Conservation (phyloP, 2,797 vertebrate species). For the Notolepis coatsorum region DNA sequence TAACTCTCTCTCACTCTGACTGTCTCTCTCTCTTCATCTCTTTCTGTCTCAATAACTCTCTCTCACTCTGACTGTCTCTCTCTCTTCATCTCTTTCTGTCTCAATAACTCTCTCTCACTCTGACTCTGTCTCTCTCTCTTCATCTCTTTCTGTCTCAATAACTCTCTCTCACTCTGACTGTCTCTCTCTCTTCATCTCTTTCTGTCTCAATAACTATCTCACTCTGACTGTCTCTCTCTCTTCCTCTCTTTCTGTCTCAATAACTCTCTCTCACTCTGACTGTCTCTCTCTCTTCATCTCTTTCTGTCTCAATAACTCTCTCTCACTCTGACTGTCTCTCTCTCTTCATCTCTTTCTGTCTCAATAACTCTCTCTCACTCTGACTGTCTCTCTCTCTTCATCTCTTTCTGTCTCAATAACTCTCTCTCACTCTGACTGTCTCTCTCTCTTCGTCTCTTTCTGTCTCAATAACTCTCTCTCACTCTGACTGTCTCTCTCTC, state of each 20-base stretch:
- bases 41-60: conserved; percentile 26
- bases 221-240: too few species aligned
- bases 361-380: too few species aligned
- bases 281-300: conserved; percentile 16
- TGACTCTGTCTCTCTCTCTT: conserved; percentile 11
- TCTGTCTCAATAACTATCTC: too few species aligned
- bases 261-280: not conserved
- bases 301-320: not conserved
- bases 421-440: not conserved
- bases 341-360: conserved; percentile 1
- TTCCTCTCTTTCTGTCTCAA: too few species aligned
- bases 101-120: not conserved
- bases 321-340: not conserved
- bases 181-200: not conserved
- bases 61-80: too few species aligned
- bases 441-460: conserved; percentile 14
- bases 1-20: not conserved
- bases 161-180: not conserved
- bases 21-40: not conserved
- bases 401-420: too few species aligned
- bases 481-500: not conserved
- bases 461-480: not conserved
- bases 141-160: conserved; percentile 1
- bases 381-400: too few species aligned
- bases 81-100: too few species aligned